Percentiles rank a stretch among this genome's conserved stretches.
phyloP scores from a whole-genome alignment of 35 echinoderm and acorn worm genomes.

The Lytechinus variegatus region DNA sequence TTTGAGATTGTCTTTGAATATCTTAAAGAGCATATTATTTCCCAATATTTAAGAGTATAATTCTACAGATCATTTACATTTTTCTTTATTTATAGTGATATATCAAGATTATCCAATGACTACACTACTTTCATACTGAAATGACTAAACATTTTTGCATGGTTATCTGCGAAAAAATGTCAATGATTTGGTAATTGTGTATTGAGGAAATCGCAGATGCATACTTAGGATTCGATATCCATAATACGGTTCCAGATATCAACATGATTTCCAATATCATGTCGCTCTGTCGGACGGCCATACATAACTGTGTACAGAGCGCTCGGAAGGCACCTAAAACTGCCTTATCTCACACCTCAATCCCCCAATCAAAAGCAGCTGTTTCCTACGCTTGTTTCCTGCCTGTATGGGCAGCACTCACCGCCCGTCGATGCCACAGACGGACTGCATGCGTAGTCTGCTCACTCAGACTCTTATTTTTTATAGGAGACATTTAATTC shows the following conservation, averaged over 20 bases:
- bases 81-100: too few species aligned
- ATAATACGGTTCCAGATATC: background rate
- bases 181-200: background rate
- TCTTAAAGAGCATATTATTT: too few species aligned
- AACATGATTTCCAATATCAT: background rate
- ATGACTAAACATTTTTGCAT: too few species aligned
- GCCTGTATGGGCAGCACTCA: background rate
- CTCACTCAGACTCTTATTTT: too few species aligned
- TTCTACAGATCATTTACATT: too few species aligned
- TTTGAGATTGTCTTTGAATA: too few species aligned
- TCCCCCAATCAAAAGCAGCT: background rate
- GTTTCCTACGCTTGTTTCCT: background rate
- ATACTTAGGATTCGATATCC: background rate
- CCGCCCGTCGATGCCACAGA: background rate
- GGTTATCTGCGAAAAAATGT: background rate
- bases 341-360: constrained; percentile 9
- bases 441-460: background rate
- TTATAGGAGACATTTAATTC: too few species aligned
- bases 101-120: too few species aligned
- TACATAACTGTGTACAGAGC: background rate
- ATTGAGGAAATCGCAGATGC: background rate
- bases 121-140: too few species aligned
- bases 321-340: background rate
- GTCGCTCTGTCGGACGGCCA: background rate
- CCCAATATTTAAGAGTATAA: too few species aligned